phyloP scores from a whole-genome alignment of 2,113 vertebrate genomes.

The Grammomys surdaster region DNA sequence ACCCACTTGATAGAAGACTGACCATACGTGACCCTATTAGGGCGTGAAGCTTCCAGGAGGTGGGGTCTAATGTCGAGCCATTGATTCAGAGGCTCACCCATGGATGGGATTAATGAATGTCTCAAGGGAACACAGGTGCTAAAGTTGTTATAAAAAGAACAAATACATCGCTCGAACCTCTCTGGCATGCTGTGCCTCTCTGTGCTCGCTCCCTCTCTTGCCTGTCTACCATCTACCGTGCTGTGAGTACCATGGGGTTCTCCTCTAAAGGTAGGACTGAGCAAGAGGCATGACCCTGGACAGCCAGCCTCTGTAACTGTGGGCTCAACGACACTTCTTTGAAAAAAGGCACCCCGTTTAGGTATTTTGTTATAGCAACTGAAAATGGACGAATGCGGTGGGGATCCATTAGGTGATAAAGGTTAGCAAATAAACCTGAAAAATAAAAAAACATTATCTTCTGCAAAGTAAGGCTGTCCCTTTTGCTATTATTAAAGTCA shows the following conservation, averaged over 20 bases:
- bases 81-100: neutral
- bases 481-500: neutral
- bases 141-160: too few species aligned
- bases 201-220: too few species aligned
- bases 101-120: neutral
- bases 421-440: neutral
- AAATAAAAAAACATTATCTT: neutral
- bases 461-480: neutral
- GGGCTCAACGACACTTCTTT: neutral
- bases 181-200: too few species aligned
- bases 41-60: neutral
- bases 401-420: neutral
- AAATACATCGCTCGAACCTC: too few species aligned
- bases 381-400: neutral
- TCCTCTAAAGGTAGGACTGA: neutral
- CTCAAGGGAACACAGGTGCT: neutral
- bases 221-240: too few species aligned
- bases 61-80: neutral
- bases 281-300: neutral
- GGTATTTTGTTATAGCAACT: neutral
- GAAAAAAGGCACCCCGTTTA: neutral
- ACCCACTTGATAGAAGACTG: neutral
- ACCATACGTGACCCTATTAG: neutral
- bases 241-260: neutral
- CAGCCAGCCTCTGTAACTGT: neutral